phyloP scores from a whole-genome alignment of 1,140 invertebrate species.

The Sitophilus oryzae region DNA sequence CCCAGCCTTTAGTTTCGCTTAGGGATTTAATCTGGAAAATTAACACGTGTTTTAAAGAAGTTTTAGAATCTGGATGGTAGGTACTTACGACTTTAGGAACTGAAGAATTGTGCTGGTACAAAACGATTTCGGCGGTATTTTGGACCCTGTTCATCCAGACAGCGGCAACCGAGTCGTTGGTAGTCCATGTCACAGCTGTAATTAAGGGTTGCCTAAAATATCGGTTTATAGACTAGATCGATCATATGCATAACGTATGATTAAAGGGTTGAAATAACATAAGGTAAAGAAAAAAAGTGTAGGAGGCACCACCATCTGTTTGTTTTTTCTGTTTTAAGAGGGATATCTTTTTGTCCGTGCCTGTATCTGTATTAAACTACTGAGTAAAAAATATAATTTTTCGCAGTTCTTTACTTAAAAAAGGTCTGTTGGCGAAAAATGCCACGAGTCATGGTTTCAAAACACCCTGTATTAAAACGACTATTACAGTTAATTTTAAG shows the following conservation, averaged over 20 bases:
- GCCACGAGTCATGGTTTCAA: no score
- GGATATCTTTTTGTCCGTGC: no score
- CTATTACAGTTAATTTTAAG: no score
- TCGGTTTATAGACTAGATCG: not conserved
- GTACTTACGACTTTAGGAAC: conserved; percentile 22
- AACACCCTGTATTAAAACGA: no score
- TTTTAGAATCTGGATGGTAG: not conserved
- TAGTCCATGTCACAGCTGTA: conserved; percentile 70
- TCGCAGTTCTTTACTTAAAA: no score
- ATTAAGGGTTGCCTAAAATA: conserved; percentile 58
- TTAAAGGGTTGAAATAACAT: no score
- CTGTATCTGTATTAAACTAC: no score
- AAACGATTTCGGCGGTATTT: conserved; percentile 50
- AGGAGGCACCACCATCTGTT: no score
- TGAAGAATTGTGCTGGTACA: conserved; percentile 27
- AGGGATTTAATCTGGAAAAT: conserved; percentile 38
- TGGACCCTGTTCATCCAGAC: conserved; percentile 85
- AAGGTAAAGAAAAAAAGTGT: no score
- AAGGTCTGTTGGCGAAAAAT: no score
- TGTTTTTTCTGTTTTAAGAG: no score
- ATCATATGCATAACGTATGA: conserved; percentile 4
- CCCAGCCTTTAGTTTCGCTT: conserved; percentile 60
- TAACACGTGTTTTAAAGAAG: not conserved
- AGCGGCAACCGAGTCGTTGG: conserved; percentile 60
- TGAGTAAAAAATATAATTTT: no score